These are phyloP conservation scores for Parnassius smintheus DNA, from an alignment of 2,888 invertebrate species.

Conservation along the genomic window DNA sequence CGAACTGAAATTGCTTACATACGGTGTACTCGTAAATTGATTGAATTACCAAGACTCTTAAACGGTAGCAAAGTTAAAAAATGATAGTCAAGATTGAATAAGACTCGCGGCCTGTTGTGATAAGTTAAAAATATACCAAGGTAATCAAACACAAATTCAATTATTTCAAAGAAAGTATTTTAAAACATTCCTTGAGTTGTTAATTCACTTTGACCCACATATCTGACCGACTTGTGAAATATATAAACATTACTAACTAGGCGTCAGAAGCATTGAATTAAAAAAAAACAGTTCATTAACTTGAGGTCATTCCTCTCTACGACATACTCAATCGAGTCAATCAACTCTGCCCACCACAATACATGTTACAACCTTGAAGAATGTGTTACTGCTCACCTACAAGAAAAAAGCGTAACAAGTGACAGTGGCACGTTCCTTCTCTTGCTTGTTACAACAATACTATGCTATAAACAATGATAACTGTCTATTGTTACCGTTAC, in stretches of 20 bases:
- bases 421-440: neutral
- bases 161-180: neutral
- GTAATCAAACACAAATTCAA: too few relatives aligned
- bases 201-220: conserved; percentile 23
- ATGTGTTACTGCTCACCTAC: conserved; percentile 1
- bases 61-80: too few relatives aligned
- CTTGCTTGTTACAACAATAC: neutral
- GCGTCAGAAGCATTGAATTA: conserved; percentile 16
- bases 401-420: neutral
- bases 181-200: conserved; percentile 7
- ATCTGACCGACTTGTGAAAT: conserved; percentile 17
- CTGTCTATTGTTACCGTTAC: too few relatives aligned
- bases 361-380: conserved; percentile 18
- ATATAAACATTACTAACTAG: conserved; percentile 18
- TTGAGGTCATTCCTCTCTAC: conserved; percentile 24
- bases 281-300: conserved; percentile 26
- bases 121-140: too few relatives aligned
- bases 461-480: conserved; percentile 2
- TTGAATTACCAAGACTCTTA: too few relatives aligned
- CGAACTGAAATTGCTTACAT: too few relatives aligned
- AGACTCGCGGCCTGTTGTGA: too few relatives aligned
- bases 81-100: too few relatives aligned
- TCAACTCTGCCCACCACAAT: conserved; percentile 20
- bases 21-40: too few relatives aligned
- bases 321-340: conserved; percentile 18